phyloP scores from a whole-genome alignment of 2,797 vertebrate species.

The Liasis olivaceus region DNA sequence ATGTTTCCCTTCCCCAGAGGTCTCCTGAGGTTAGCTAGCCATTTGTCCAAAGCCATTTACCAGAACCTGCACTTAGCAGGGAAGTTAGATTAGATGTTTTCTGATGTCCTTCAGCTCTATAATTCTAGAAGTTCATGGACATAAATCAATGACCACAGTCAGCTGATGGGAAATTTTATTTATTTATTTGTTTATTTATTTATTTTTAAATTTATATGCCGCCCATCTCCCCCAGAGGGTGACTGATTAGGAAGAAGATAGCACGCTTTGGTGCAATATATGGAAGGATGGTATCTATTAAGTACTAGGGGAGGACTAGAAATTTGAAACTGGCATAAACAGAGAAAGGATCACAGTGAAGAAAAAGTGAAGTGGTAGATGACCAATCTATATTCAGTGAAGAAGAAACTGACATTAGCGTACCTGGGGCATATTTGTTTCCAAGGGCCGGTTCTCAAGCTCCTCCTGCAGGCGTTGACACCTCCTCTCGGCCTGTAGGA shows the following conservation, averaged over 20 bases:
- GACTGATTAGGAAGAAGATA: background rate
- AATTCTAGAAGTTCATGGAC: too few species aligned
- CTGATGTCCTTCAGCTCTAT: too few species aligned
- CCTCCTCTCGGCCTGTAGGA: constrained; percentile 79
- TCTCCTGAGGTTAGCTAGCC: background rate
- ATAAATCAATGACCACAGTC: background rate
- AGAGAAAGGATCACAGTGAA: constrained; percentile 52
- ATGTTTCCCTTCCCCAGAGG: background rate
- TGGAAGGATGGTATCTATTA: background rate
- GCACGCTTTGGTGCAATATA: too few species aligned
- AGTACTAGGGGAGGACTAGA: background rate
- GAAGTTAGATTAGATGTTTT: too few species aligned
- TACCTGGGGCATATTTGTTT: constrained; percentile 81
- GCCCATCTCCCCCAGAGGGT: too few species aligned
- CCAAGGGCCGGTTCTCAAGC: constrained; percentile 72
- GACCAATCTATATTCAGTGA: background rate
- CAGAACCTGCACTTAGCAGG: too few species aligned
- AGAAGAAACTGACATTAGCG: background rate
- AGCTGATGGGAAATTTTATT: background rate
- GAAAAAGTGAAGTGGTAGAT: background rate
- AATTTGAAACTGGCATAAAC: constrained; percentile 59
- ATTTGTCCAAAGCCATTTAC: background rate
- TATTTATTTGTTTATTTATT: too few species aligned
- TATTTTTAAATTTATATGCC: too few species aligned
- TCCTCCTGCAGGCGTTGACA: constrained; percentile 81